A percentile compares a stretch with the other conserved stretches of the same genome.
phyloP scores from a whole-genome alignment of 2,888 invertebrate genomes.

The Phaonia tiefii region DNA sequence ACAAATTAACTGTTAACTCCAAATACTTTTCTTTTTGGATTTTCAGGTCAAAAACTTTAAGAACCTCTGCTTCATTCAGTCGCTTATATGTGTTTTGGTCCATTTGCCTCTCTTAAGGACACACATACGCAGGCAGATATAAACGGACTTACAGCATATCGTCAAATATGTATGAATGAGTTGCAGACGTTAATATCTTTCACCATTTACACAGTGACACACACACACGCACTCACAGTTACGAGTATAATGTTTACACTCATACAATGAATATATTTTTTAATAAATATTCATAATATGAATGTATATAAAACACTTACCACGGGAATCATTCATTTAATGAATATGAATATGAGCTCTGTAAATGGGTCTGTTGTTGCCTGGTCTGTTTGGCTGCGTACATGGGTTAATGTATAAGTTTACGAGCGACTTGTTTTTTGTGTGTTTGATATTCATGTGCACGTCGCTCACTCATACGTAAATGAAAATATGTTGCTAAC shows the following conservation, averaged over 20 bases:
- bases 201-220: neutral
- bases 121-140: neutral
- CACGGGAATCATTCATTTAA: conserved; percentile 50
- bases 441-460: no score
- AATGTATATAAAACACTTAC: conserved; percentile 51
- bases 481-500: no score
- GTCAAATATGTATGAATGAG: conserved; percentile 25
- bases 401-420: no score
- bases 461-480: no score
- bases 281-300: conserved; percentile 46
- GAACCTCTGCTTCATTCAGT: no score
- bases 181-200: neutral
- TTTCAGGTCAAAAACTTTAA: no score
- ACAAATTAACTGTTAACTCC: no score
- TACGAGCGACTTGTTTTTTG: no score
- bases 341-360: conserved; percentile 39
- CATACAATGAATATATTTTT: conserved; percentile 15
- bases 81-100: conserved; percentile 16
- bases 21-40: no score
- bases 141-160: neutral
- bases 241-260: neutral
- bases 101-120: neutral
- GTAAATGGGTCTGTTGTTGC: neutral
- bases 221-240: neutral
- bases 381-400: no score